These are phyloP conservation scores for Philypnodon macrostomus DNA, from an alignment of 2,797 vertebrate genomes.

Conservation along the genomic window DNA sequence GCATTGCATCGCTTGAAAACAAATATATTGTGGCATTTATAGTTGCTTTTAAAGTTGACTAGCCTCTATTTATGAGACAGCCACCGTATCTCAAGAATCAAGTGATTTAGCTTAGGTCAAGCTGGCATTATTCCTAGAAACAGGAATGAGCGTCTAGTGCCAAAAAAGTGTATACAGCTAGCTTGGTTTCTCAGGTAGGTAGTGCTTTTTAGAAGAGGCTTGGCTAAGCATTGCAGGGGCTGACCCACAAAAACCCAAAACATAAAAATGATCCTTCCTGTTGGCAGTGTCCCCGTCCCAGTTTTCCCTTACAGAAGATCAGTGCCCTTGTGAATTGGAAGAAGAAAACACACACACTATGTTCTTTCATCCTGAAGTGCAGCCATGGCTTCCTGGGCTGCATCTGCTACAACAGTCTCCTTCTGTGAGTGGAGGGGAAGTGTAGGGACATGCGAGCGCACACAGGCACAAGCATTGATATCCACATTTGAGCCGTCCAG, in stretches of 20 bases:
- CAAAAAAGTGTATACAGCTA: conserved; percentile 3
- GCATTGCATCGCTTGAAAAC: conserved; percentile 21
- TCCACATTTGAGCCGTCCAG: conserved; percentile 45
- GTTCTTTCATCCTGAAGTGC: conserved; percentile 62
- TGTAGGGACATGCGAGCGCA: too few species aligned
- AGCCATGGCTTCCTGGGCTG: conserved; percentile 62
- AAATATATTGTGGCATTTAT: neutral
- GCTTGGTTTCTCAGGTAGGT: neutral
- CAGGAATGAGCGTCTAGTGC: neutral
- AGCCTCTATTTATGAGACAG: neutral
- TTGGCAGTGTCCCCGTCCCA: conserved; percentile 27
- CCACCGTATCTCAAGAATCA: neutral
- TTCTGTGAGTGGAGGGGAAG: conserved; percentile 51
- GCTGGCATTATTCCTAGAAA: conserved; percentile 7
- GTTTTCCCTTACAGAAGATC: conserved; percentile 47
- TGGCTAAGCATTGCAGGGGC: conserved; percentile 25
- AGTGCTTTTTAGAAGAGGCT: conserved; percentile 17
- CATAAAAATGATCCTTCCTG: conserved; percentile 21
- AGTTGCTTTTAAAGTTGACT: neutral
- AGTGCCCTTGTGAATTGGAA: conserved; percentile 28
- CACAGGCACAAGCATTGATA: conserved; percentile 63
- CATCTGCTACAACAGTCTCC: conserved; percentile 63
- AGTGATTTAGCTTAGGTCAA: neutral
- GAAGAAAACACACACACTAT: conserved; percentile 51
- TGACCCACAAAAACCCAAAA: conserved; percentile 50